Evolutionary conservation across 2,113 vertebrate species (phyloP).

Genomic region (Tachysurus vachellii): DNA sequence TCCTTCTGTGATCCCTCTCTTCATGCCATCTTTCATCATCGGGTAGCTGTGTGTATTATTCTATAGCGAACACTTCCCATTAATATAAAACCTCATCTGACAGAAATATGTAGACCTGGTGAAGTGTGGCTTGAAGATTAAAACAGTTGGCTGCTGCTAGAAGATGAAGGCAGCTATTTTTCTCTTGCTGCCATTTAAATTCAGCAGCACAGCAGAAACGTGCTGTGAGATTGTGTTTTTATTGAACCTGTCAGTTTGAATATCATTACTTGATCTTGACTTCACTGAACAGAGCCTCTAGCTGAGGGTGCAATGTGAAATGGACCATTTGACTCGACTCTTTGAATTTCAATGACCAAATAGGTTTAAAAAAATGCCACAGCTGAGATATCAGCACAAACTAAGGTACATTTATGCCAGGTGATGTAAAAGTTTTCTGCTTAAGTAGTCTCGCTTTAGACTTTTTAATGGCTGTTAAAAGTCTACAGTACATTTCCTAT

Average conservation of each 20-base stretch:
- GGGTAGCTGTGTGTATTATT: constrained; percentile 66
- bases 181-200: neutral
- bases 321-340: constrained; percentile 24
- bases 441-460: constrained; percentile 5
- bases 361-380: constrained; percentile 16
- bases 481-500: neutral
- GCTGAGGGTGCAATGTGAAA: constrained; percentile 36
- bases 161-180: constrained; percentile 11
- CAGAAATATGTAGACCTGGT: constrained; percentile 64
- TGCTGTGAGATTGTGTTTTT: constrained; percentile 41
- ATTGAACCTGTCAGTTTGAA: constrained; percentile 40
- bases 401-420: neutral
- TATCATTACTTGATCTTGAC: constrained; percentile 25
- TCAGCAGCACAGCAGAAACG: constrained; percentile 23
- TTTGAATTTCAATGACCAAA: constrained; percentile 18
- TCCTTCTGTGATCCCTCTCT: constrained; percentile 61
- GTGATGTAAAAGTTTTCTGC: neutral
- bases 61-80: constrained; percentile 69
- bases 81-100: constrained; percentile 66
- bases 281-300: neutral
- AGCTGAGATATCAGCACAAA: constrained; percentile 11
- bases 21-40: constrained; percentile 71
- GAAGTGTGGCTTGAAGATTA: constrained; percentile 39
- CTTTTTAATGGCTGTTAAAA: neutral
- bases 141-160: constrained; percentile 26